Base-by-base conservation (phyloP, 2,113 vertebrate species). In the Panthera uncia region DNA sequence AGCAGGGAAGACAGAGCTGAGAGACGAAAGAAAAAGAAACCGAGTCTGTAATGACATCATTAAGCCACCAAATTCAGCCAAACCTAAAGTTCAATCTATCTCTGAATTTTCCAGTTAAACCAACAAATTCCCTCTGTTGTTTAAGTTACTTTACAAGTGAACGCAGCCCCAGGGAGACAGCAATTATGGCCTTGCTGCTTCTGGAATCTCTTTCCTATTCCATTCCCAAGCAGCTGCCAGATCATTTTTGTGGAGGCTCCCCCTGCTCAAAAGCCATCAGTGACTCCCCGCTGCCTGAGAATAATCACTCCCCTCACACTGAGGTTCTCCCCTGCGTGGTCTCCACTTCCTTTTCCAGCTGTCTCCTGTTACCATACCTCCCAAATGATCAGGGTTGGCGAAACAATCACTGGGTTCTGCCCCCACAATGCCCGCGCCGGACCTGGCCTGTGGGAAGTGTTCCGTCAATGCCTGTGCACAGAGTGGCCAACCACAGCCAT, bases 321-420 rank as follows among this genome's bases (percentile, higher is more conserved):
- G 74, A 45, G 33, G 11, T 11, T 5, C 27, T 48, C 79, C 23
- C 3, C 29, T 3, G 55, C 57, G 15, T 1, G 11, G 16, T 41
- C 73, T 41, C 66, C 16, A 19, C 65, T 25, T 41, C 27, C n/a
- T 57, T 9, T 36, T 10, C 50, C 68, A 27, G 45, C 36, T 81
- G 21, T 7, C 68, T 90, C 86, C 31, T n/a, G 33, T 63, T 0
- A 3, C 10, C 14, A 6, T 5, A 0, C 19, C 36, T 87, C 48
- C 6, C 33, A 29, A 1, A 2, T 33, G 6, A 15, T 15, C 4
- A 2, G 48, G 73, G 71, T 3, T 25, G 31, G 36, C 36, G 55
- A 19, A 3, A 29, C 33, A 15, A 78, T 7, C 14, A 0, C 41
- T 5, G 13, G 1, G 36, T 69, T 48, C 5, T 3, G 0, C 23